phyloP scores from a whole-genome alignment of 2,797 vertebrate species.

The Aselliscus stoliczkanus region DNA sequence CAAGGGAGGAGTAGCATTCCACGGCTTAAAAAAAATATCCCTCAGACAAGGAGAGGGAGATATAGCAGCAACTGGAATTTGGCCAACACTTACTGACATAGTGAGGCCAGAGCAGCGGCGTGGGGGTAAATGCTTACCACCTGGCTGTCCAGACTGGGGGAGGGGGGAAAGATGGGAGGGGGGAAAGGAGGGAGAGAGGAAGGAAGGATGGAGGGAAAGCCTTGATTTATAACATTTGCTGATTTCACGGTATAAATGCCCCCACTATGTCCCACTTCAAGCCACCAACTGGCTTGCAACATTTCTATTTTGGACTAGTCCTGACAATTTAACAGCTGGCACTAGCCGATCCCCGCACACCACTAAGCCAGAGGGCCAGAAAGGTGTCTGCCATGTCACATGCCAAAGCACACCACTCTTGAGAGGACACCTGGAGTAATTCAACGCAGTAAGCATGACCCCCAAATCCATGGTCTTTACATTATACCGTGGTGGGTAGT shows the following conservation, averaged over 20 bases:
- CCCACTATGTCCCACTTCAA: background rate
- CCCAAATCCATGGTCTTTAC: background rate
- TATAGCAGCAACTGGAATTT: background rate
- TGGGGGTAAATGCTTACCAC: background rate
- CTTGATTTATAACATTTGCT: background rate
- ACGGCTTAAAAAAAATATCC: background rate
- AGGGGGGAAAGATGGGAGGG: no score
- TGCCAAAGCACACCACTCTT: background rate
- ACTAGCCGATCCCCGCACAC: background rate
- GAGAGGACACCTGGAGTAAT: background rate
- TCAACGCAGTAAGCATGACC: background rate
- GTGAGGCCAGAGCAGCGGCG: background rate
- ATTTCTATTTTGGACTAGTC: background rate
- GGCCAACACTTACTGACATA: background rate
- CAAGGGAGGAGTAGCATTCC: background rate
- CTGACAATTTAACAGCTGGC: background rate
- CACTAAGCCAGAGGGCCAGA: background rate
- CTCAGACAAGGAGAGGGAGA: background rate
- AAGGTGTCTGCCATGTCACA: background rate
- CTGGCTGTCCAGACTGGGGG: background rate
- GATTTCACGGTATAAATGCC: background rate
- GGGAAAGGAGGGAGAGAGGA: background rate
- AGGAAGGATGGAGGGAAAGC: fast-evolving
- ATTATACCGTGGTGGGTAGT: background rate
- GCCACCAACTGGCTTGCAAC: background rate